Base-by-base conservation (phyloP, 2,888 invertebrate species). In the Ceriagrion tenellum region DNA sequence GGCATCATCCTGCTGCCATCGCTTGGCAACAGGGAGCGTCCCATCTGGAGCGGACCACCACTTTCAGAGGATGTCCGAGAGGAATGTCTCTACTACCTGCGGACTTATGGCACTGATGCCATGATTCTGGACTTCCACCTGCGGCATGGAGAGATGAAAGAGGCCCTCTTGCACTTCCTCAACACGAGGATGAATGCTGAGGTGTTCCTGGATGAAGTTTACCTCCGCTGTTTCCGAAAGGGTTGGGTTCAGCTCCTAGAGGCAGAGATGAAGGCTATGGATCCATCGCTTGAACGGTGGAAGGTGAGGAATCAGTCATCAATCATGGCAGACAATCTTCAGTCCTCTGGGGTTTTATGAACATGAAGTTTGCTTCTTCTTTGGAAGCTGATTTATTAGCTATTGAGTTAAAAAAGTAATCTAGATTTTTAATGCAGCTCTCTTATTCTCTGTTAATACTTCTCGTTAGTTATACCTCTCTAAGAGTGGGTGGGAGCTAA, bases 31-130 rank as follows among this genome's bases (percentile, higher is more conserved):
- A 35, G 30, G 23, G 95, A 74, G 55, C 55, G 91, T 18, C 95
- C 90, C 1, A 47, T 93, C 26, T 95, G 95, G 23, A 90, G 95
- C n/a, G 55, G 88, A 26, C 93, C 93, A n/a, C 69, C 93, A 6
- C 95, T 90, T 40, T 55, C 55, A 35, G 93, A 93, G 69, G 93
- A 93, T n/a, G 93, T 93, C 4, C 63, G 98, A 96, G 98, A 98
- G 95, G 99, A 99, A 97, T 98, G 98, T 96, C 97, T 98, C 2
- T 98, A 98, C 96, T 99, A 99, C 97, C 97, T 99, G 6, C 97
- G 97, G 6, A 98, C 98, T 95, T 99, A 99, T 96, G 99, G 99
- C 0, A 98, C 98, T 6, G 98, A 98, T 96, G 97, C 97, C 0
- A 98, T 98, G 20, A 97, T 98, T 95, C 97, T 99, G 95, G 98